Evolutionary conservation across 2,113 vertebrate species (phyloP), one percentile per base, ranked within the genome.

Genomic region (Mystacornis crossleyi): DNA sequence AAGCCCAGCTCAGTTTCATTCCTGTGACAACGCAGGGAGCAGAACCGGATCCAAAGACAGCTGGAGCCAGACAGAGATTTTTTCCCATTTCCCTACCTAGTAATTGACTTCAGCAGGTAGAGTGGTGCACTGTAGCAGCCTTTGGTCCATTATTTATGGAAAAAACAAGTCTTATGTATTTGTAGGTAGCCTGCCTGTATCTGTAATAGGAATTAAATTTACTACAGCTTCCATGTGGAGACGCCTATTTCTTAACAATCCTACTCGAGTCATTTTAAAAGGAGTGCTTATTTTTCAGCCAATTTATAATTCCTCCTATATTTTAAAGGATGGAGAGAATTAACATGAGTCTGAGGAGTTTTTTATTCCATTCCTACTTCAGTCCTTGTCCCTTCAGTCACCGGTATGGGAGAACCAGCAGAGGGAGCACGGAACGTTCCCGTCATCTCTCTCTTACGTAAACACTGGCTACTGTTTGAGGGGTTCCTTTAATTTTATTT

Each of bases 381-480:
- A 5, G 21, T 48, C 40, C 3, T 24, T 8, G 53, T 21, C 55
- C 12, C 23, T 0, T 12, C 4, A 9, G 28, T 15, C 58, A 26
- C 1, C 4, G 18, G 60, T 51, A 9, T 1, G 10, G 57, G 25
- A n/a, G 31, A 65, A 38, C 89, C 97, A 85, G 96, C 21, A 97
- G 97, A 92, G 97, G 97, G 97, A 92, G 96, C 85, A 70, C 31
- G 9, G 62, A 78, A 48, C 67, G 3, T 36, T 91, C 6, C 40
- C 60, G 34, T 73, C 31, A 1, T 43, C 8, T 36, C 50, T 21
- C 79, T 57, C 70, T 97, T 95, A 95, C 6, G 10, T 95, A 97
- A 97, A 89, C 89, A 61, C 23, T 40, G 47, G 54, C 89, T 93
- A 25, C 86, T 25, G 61, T 61, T 58, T 38, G 26, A 75, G 71